These are phyloP conservation scores for Drosophila ezoana DNA, from an alignment of 2,888 invertebrate species.

Conservation along the genomic window DNA sequence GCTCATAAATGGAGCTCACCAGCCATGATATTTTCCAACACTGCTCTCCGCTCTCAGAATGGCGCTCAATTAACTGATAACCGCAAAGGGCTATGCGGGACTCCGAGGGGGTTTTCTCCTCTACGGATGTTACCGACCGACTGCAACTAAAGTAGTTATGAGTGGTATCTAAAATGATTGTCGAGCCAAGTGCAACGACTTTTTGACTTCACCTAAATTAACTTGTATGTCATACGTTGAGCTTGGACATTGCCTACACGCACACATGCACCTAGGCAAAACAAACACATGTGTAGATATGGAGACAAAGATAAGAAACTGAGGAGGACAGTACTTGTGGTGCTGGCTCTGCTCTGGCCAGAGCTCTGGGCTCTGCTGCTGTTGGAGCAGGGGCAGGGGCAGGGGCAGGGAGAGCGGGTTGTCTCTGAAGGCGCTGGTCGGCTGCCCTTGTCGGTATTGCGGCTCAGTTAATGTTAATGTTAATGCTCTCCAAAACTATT, in stretches of 20 bases:
- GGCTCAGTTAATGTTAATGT: conserved; percentile 81
- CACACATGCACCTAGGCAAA: conserved; percentile 20
- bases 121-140: neutral
- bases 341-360: conserved; percentile 24
- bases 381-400: neutral
- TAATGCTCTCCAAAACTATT: conserved; percentile 79
- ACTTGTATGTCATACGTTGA: conserved; percentile 57
- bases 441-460: conserved; percentile 74
- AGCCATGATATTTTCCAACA: neutral
- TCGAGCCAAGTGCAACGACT: conserved; percentile 70
- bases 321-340: conserved; percentile 36
- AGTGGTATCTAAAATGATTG: conserved; percentile 38
- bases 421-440: conserved; percentile 54
- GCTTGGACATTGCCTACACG: conserved; percentile 53
- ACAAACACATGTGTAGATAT: conserved; percentile 70
- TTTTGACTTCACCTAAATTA: conserved; percentile 68
- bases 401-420: conserved; percentile 1
- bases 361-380: neutral
- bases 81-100: conserved; percentile 4
- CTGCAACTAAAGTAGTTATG: conserved; percentile 7
- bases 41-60: conserved; percentile 1
- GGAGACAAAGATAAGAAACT: conserved; percentile 70
- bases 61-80: conserved; percentile 39
- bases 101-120: no score
- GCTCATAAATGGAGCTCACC: neutral